These are phyloP conservation scores for Auanema freiburgensis DNA, from an alignment of 2,888 invertebrate species.

Conservation along the genomic window DNA sequence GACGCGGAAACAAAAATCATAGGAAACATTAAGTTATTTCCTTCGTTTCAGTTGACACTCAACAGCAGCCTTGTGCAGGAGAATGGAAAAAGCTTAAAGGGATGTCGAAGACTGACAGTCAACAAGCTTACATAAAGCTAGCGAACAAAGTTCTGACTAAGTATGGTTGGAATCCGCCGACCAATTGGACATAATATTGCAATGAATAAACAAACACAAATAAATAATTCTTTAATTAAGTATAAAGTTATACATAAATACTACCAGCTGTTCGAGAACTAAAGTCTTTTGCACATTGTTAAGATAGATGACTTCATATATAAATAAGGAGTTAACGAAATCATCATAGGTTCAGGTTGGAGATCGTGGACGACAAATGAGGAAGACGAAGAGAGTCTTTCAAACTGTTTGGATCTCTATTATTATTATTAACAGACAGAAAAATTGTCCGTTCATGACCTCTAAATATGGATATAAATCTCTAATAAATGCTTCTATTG, in stretches of 20 bases:
- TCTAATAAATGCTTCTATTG: too few relatives aligned
- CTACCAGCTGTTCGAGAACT: background rate
- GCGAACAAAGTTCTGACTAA: constrained; percentile 48
- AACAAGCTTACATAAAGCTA: constrained; percentile 46
- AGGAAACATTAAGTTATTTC: background rate
- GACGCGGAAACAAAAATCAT: background rate
- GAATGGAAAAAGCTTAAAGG: constrained; percentile 41
- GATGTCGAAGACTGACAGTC: constrained; percentile 41
- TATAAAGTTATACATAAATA: background rate
- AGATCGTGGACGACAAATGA: too few relatives aligned
- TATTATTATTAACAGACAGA: too few relatives aligned
- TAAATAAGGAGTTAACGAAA: too few relatives aligned
- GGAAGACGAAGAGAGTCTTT: too few relatives aligned
- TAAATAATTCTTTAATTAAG: background rate
- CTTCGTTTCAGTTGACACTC: constrained; percentile 41
- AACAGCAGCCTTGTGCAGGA: constrained; percentile 30
- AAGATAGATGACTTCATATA: too few relatives aligned
- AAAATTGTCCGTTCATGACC: too few relatives aligned
- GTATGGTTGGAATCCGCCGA: constrained; percentile 57
- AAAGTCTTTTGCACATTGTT: too few relatives aligned
- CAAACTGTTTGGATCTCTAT: too few relatives aligned
- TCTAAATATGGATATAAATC: too few relatives aligned
- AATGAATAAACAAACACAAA: background rate
- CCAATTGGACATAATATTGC: constrained; percentile 34
- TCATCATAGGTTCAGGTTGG: too few relatives aligned